Evolutionary conservation across 37 sponge, comb jelly and placozoan species (phyloP), one percentile per base, ranked within the genome.

Genomic region (Geodia barretti): DNA sequence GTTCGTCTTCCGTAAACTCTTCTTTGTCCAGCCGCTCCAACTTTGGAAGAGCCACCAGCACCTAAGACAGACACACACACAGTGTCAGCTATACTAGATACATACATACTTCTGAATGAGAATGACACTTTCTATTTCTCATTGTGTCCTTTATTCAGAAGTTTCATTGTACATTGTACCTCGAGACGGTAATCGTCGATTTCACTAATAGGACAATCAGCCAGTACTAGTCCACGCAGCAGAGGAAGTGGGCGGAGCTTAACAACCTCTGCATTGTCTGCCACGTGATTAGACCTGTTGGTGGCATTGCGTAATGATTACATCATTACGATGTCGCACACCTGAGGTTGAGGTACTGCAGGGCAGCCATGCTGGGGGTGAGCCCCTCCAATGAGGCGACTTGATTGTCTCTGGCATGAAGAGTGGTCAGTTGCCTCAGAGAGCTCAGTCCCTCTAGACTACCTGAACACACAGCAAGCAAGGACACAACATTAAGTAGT

Each of bases 21-120:
- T 97, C 98, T 68, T 97, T 97, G 84, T 97, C 98, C 32, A 97
- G 87, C 71, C 95, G 75, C 85, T 97, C 98, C 65, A 97, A 69
- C 35, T 75, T 74, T 41, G 95, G 70, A 54, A 95, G 60, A 7
- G 58, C 54, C 20, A 95, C 77, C 60, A 95, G 64, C 20, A 47
- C 14, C 54, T 47, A 14, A 47, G 54, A 47, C 11, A 47, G 54
- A 47, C 11, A 47, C 11, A 47, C 11, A 47, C 11, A 47, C 11
- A 47, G 54, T 14, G 14, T 47, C 54, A 47, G 54, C 11, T 47
- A 47, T 17, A 14, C 7, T 47, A 47, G 54, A 7, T 47, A 47
- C 54, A 7, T 47, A 47, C 7, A 7, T 47, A n/a, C n/a, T n/a
- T n/a, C n/a, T n/a, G n/a, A n/a, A n/a, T n/a, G n/a, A n/a, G n/a